These are phyloP conservation scores for Cyanocitta stelleri DNA, from an alignment of 2,113 vertebrate species.

Conservation along the genomic window DNA sequence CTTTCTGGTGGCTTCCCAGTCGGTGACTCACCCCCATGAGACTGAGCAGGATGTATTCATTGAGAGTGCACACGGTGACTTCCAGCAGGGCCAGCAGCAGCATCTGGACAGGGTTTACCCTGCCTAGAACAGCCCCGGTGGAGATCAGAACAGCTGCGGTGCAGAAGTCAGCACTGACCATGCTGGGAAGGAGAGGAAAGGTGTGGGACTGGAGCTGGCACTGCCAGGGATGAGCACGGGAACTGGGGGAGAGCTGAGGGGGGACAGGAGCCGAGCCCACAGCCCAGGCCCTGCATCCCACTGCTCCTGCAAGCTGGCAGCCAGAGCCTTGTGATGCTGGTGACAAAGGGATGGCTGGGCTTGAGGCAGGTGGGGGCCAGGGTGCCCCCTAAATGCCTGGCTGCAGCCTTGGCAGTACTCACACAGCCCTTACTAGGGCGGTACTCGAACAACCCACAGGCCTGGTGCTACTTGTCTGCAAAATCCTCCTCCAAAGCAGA, in stretches of 20 bases:
- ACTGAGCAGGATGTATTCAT: slow-evolving; percentile 80
- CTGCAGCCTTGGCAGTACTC: not conserved
- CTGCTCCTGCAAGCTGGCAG: not conserved
- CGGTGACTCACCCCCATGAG: slow-evolving; percentile 73
- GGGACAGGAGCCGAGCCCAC: not conserved
- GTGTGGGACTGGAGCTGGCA: accelerated
- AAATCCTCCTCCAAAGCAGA: not conserved
- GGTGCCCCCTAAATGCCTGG: not conserved
- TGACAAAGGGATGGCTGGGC: not conserved
- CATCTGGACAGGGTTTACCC: slow-evolving; percentile 82
- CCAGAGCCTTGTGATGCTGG: accelerated
- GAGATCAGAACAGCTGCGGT: slow-evolving; percentile 85
- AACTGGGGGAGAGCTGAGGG: not conserved
- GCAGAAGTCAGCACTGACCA: slow-evolving; percentile 91
- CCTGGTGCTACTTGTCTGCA: not conserved
- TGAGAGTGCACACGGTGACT: slow-evolving; percentile 79
- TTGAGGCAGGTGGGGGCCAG: not conserved
- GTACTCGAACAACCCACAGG: not conserved
- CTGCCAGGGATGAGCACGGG: accelerated
- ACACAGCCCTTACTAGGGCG: not conserved
- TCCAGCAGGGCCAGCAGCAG: slow-evolving; percentile 85
- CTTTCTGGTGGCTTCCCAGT: no score
- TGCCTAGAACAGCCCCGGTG: slow-evolving; percentile 82
- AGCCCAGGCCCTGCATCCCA: not conserved
- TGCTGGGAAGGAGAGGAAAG: slow-evolving; percentile 63